Percentiles rank a stretch among this genome's conserved stretches.
Conservation (phyloP, 2,888 invertebrate genomes). For the Coleophora flavipennella region DNA sequence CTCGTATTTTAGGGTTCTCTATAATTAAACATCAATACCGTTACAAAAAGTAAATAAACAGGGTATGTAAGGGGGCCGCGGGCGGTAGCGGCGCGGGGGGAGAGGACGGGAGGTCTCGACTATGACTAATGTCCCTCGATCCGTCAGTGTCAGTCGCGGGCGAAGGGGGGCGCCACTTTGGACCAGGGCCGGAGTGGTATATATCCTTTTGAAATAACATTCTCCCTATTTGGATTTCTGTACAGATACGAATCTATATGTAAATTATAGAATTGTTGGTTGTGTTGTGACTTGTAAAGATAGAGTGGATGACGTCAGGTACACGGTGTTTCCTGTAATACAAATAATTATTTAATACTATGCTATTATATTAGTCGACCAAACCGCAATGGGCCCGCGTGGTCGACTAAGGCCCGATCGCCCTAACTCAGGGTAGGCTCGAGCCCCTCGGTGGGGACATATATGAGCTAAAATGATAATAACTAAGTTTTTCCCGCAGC, state of each 20-base stretch:
- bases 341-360: too few relatives aligned
- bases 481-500: too few relatives aligned
- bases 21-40: constrained; percentile 73
- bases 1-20: constrained; percentile 56
- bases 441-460: too few relatives aligned
- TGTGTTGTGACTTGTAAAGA: neutral
- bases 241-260: constrained; percentile 60
- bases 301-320: constrained; percentile 8
- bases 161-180: constrained; percentile 54
- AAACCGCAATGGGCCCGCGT: too few relatives aligned
- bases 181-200: constrained; percentile 54
- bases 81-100: constrained; percentile 55
- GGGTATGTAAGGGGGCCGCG: constrained; percentile 59
- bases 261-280: constrained; percentile 35
- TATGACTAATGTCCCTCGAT: constrained; percentile 80
- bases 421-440: too few relatives aligned
- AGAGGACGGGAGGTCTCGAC: constrained; percentile 57
- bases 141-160: constrained; percentile 77
- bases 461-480: too few relatives aligned
- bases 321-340: neutral
- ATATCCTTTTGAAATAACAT: constrained; percentile 63
- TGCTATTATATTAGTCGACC: too few relatives aligned
- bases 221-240: constrained; percentile 46
- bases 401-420: too few relatives aligned
- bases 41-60: constrained; percentile 73